A percentile compares a stretch with the other conserved stretches of the same genome.
Conservation (phyloP, 1,140 invertebrate species). For the Mercenaria mercenaria region DNA sequence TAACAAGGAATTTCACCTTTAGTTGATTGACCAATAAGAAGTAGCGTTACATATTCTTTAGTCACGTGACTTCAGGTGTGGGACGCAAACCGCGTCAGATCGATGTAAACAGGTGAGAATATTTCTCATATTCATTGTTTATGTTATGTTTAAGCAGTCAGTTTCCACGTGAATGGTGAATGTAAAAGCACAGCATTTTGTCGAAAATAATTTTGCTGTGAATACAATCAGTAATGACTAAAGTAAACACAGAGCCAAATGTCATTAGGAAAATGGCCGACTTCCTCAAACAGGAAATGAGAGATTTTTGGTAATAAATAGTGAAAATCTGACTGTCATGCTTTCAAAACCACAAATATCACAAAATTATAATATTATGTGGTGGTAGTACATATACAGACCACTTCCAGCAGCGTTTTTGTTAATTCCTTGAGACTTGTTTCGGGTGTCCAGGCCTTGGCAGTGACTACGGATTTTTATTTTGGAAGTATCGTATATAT, state of each 20-base stretch:
- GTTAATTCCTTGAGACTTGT: neutral
- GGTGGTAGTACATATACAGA: neutral
- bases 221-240: neutral
- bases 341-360: neutral
- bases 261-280: conserved; percentile 56
- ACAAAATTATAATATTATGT: neutral
- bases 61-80: conserved; percentile 67
- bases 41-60: neutral
- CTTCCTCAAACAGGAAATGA: conserved; percentile 45
- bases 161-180: neutral
- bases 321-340: neutral
- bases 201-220: neutral
- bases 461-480: neutral
- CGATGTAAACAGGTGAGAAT: conserved; percentile 5
- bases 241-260: neutral
- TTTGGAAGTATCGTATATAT: neutral
- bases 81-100: conserved; percentile 51
- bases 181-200: neutral
- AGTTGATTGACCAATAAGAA: conserved; percentile 35
- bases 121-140: neutral
- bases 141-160: neutral
- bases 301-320: conserved; percentile 14
- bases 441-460: neutral
- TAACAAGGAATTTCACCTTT: conserved; percentile 57
- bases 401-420: neutral